Evolutionary conservation across 92 coral and sea anemone species (phyloP), one percentile per base, ranked within the genome.

Genomic region (Hydrozoanthus gracilis): DNA sequence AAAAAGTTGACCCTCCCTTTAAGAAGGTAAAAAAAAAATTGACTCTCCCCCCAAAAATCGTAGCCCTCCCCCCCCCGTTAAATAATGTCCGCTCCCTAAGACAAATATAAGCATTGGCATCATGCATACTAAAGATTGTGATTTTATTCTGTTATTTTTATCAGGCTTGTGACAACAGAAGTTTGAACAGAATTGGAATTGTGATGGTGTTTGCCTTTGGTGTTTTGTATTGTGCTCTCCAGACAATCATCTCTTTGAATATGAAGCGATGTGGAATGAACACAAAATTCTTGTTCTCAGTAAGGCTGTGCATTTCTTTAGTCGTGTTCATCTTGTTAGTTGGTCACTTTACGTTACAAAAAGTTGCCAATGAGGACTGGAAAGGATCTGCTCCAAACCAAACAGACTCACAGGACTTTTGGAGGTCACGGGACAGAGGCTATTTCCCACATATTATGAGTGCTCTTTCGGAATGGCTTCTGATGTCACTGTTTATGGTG

Each of bases 181-280:
- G 7, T 15, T 79, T 97, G 16, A 94, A 97, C 82, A 67, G 83
- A 12, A 66, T 85, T 86, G 99, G 99, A 45, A 95, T 94, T 7
- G 76, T 86, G 60, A 60, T 93, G 92, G 89, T 95, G 72, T 91
- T 93, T 54, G 15, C 84, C 3, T 89, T 73, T 69, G 95, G 97
- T n/a, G 89, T 95, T 49, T 18, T 89, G 52, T 95, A 93, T 73
- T 91, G 98, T 82, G 90, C 95, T 93, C 56, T 93, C 17, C 99
- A 97, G 77, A 88, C 94, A 7, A 16, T 88, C 46, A 95, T 97
- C 51, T 92, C 97, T 8, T 95, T 88, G 74, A 91, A 92, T 71
- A 97, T 97, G 99, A 97, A 88, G 80, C 71, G 82, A 27, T 95
- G 98, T 82, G 99, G 99, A n/a, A 70, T 97, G 72, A 92, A 93